Percentiles rank a stretch among this genome's conserved stretches.
Evolutionary conservation across 2,113 vertebrate species (phyloP).

Genomic region (Pygoscelis antarcticus): DNA sequence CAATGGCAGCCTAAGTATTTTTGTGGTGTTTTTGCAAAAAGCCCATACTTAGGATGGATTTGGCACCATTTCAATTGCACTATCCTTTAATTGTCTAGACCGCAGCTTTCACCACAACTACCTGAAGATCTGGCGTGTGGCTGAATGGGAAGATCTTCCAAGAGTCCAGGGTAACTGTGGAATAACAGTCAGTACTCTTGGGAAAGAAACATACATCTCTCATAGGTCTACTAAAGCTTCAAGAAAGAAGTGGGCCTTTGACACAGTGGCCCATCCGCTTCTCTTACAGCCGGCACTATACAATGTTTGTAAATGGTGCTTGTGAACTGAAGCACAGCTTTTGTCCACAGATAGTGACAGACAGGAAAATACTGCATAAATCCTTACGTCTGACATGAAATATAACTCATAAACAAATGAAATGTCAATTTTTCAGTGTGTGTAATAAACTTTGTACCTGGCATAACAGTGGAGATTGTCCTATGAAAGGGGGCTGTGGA

Average conservation of each 20-base stretch:
- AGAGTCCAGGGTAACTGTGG: neutral
- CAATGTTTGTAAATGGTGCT: neutral
- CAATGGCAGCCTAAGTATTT: slow-evolving; percentile 1
- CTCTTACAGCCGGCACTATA: neutral
- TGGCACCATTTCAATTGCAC: neutral
- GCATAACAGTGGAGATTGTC: neutral
- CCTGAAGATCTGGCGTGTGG: neutral
- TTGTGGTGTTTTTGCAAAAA: neutral
- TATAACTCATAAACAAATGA: neutral
- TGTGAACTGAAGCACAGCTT: neutral
- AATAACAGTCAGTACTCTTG: neutral
- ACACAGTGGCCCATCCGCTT: accelerated
- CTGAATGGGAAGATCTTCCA: neutral
- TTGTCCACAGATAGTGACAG: neutral
- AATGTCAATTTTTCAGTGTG: neutral
- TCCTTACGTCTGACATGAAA: neutral
- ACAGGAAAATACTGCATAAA: neutral
- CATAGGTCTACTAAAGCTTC: neutral
- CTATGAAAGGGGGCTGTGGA: neutral
- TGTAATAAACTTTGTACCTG: neutral
- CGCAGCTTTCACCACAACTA: slow-evolving; percentile 9
- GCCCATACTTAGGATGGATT: neutral
- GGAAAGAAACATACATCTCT: neutral
- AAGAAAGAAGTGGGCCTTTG: neutral
- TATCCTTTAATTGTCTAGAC: neutral